Evolutionary conservation across 2,888 invertebrate species (phyloP), one percentile per base, ranked within the genome.

Genomic region (Andrena trimmerana): DNA sequence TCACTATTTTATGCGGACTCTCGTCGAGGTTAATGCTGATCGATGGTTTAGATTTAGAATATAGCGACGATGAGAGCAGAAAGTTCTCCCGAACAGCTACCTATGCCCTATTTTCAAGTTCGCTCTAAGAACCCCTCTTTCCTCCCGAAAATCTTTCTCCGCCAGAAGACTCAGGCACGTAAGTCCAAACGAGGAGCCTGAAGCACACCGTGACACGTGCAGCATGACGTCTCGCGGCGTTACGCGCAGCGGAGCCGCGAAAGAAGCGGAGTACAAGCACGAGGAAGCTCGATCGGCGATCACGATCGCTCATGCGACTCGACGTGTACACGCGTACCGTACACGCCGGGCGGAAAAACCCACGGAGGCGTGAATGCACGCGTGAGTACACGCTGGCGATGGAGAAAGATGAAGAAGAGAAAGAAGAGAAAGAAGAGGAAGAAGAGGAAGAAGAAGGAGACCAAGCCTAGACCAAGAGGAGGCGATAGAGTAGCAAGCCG

Each of bases 301-400:
- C 81, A 71, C 66, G 85, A 81, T 75, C 76, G 57, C 62, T 65
- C 74, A 63, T 69, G 67, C 63, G 65, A 69, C 31, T 71, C 50
- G 81, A 52, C 52, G 73, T 67, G 66, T 63, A 31, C 24, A 27
- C 65, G 48, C 65, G 65, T 42, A 48, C 76, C n/a, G 52, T 62
- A 20, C 31, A 27, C 20, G 57, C 24, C 20, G 36, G 8, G 24
- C 2, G 20, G 69, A 67, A 67, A 73, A 83, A 68, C 57, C 20
- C 29, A 62, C 33, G 65, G 72, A 76, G 72, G 81, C 85, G 78
- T 72, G 81, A 79, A 83, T 76, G 68, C 73, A 72, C 76, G 81
- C 42, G 72, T 48, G 72, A 67, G 59, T 65, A 71, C 52, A 60
- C 57, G 70, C 52, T n/a, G 33, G 59, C 31, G 33, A 48, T 62